Evolutionary conservation across 2,888 invertebrate genomes (phyloP), one percentile per base, ranked within the genome.

Genomic region (Cancer borealis): DNA sequence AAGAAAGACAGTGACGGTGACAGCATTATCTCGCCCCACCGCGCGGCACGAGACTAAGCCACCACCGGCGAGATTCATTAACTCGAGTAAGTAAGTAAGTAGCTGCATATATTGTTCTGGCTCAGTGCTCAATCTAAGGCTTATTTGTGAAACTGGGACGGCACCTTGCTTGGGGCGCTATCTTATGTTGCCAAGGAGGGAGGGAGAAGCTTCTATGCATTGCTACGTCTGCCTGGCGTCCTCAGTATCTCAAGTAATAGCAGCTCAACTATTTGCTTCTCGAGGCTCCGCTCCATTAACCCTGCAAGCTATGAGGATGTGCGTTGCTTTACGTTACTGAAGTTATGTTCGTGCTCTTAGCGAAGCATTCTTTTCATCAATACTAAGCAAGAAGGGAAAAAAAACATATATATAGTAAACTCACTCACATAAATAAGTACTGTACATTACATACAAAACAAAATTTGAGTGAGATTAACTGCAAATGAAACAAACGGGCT

Each of bases 121-220:
- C 73, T 73, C 73, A 73, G 73, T 6, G 73, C 73, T n/a, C 73
- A 73, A 73, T 73, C n/a, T 73, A n/a, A 4, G n/a, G 46, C 88
- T 89, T 45, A 89, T 89, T 89, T 89, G 47, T 21, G 88, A 89
- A 89, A 89, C 88, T 89, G 47, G 88, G 47, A n/a, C 88, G 88
- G 21, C 88, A 89, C 47, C 88, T 47, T 89, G n/a, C 88, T 47
- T 47, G 46, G 47, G 49, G 88, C 47, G 10, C 30, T 6, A 5
- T 30, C 79, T 79, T 79, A 66, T n/a, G n/a, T 6, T 66, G 66
- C 6, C 66, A 66, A 21, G n/a, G 66, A 30, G 79, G 12, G 79
- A 79, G 30, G 6, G 79, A 30, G 30, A 30, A 26, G 73, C 4
- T 73, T 73, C n/a, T 73, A n/a, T 73, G n/a, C 6, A 54, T 54